Evolutionary conservation across 2,888 invertebrate genomes (phyloP).

Genomic region (Gisinianus flammeolus): DNA sequence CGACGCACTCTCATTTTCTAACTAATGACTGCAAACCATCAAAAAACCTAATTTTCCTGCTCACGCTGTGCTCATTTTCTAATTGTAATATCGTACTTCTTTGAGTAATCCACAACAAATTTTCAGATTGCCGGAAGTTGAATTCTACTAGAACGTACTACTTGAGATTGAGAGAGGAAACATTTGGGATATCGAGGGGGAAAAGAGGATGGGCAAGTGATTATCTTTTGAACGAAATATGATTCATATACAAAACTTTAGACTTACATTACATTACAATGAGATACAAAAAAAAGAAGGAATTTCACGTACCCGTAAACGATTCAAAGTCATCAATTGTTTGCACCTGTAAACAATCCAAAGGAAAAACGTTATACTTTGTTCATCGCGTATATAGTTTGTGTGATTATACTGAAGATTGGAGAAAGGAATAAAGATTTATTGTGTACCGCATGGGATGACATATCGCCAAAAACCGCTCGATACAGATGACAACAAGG

Average conservation of each 20-base stretch:
- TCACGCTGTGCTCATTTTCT: no score
- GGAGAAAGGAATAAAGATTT: no score
- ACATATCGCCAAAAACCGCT: slow-evolving; percentile 84
- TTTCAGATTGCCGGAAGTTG: no score
- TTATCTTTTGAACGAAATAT: no score
- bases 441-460: slow-evolving; percentile 69
- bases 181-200: not conserved
- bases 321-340: slow-evolving; percentile 77
- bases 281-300: not conserved
- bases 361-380: not conserved
- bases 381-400: not conserved
- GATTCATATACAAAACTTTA: not conserved
- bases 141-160: no score
- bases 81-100: no score
- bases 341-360: slow-evolving; percentile 68
- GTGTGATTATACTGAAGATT: not conserved
- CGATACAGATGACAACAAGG: slow-evolving; percentile 83
- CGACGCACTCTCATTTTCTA: no score
- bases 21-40: no score
- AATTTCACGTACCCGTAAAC: slow-evolving; percentile 71
- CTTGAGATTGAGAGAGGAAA: not conserved
- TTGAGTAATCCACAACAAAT: no score
- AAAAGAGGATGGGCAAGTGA: not conserved
- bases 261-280: not conserved
- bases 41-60: no score